Percentiles rank a stretch among this genome's conserved stretches.
These are phyloP conservation scores for Brachypterus glaber DNA, from an alignment of 2,888 invertebrate species.

Conservation along the genomic window DNA sequence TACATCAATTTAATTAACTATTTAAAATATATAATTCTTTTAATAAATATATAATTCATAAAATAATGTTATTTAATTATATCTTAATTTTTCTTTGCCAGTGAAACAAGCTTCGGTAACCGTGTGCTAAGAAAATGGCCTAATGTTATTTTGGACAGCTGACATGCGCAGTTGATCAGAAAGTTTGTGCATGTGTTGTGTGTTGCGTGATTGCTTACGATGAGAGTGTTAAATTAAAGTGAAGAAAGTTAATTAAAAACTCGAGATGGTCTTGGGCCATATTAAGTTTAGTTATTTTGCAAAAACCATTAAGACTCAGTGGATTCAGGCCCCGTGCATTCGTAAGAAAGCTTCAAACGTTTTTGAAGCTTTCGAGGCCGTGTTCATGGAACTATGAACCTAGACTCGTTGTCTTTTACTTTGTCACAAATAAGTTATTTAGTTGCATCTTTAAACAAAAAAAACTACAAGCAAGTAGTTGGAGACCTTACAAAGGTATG, in stretches of 20 bases:
- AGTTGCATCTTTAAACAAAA: conserved; percentile 91
- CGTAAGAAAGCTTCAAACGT: conserved; percentile 84
- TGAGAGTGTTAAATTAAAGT: conserved; percentile 34
- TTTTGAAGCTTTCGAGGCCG: conserved; percentile 93
- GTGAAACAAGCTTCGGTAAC: no score
- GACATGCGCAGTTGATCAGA: conserved; percentile 17
- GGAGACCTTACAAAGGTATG: conserved; percentile 85
- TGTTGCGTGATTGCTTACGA: conserved; percentile 27
- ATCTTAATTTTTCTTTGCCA: no score
- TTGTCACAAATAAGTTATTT: conserved; percentile 98
- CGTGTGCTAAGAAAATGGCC: no score
- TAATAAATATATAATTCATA: no score
- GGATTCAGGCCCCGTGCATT: conserved; percentile 58
- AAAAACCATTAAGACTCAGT: conserved; percentile 39
- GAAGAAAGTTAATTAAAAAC: conserved; percentile 35
- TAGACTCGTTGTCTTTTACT: conserved; percentile 97
- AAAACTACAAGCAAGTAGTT: conserved; percentile 85
- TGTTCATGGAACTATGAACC: conserved; percentile 89
- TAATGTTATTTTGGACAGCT: no score
- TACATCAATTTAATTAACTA: no score
- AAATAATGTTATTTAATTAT: no score
- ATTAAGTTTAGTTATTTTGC: conserved; percentile 38
- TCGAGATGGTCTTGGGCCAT: conserved; percentile 45
- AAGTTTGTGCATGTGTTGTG: conserved; percentile 30
- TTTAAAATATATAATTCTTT: no score